Evolutionary conservation across 2,797 vertebrate genomes (phyloP), one percentile per base, ranked within the genome.

Genomic region (Alauda arvensis): DNA sequence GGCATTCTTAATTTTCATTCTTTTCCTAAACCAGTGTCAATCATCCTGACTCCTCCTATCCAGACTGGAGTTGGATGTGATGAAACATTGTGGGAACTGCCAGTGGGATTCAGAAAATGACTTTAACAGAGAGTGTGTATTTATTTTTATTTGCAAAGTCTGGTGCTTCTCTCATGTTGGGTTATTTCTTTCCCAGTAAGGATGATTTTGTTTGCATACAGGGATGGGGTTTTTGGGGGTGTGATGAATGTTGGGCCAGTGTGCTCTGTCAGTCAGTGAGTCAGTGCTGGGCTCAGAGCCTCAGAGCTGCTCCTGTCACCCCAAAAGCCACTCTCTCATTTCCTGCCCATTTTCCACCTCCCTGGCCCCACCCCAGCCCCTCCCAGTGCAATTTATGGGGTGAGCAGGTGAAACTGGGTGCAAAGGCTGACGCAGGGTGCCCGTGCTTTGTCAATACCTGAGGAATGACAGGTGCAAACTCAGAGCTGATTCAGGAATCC

Each of bases 81-180:
- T 24, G 43, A 51, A 61, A 16, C 1, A 0, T 14, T 45, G 51
- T 52, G 70, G 29, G 49, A 65, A 2, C 37, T 77, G 37, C 33
- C 14, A 12, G 39, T 39, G 39, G 42, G 37, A 39, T 59, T 78
- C 56, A 66, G 65, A 9, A 62, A 52, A 21, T 8, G 6, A 7
- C 12, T 66, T 40, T n/a, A 29, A 12, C 1, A 14, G 6, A 39
- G 33, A 4, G 2, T 0, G 14, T 33, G 20, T 31, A 7, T 46
- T 80, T 39, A 5, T 53, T 76, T 65, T 46, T 75, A 28, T 67
- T 77, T 9, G 12, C 31, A 23, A 19, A 74, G 25, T 18, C 40
- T 61, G 37, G 3, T 66, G 5, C 21, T 76, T 24, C 53, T 53
- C 28, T 59, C 20, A 2, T 21, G 16, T 33, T 78, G 31, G 9